Base-by-base conservation (phyloP, 2,888 invertebrate species). In the Leptogaster cylindrica region DNA sequence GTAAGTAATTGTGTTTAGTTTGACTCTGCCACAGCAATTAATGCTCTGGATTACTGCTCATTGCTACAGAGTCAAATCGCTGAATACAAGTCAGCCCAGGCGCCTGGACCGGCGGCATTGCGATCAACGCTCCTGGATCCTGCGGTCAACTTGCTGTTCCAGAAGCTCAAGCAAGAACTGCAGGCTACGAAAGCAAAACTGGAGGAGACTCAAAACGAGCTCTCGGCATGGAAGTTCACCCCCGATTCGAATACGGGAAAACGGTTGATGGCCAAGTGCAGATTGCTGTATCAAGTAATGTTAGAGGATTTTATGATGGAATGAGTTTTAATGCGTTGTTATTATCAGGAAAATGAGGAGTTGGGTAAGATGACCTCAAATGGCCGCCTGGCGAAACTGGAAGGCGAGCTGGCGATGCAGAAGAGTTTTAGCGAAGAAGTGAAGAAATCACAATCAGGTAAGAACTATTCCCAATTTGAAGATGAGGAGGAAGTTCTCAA, bases 241-340 rank as follows among this genome's bases (percentile, higher is more conserved):
- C 96, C 97, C n/a, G 98, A 98, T 82, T 97, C 96, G 71, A 96
- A 96, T 83, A 97, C 97, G 50, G 98, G 98, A 71, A 98, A 97
- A 82, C 89, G 97, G 73, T 84, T 98, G 73, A 97, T 98, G 97
- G 96, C 97, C 7, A 96, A 97, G 80, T 98, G 97, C 79, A 88
- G 97, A 70, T 83, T 95, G 73, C 82, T 98, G 50, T 93, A 97
- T 78, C 95, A 97, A 81, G 75, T 75, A 70, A 58, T 7, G 25
- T 36, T 41, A 28, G 8, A 12, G 3, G 12, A 8, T 25, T 61
- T 7, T 36, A n/a, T 50, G 12, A 28, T 28, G 18, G 6, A 33
- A 10, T 8, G 16, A 23, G 14, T 25, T 16, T 6, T 27, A 31
- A 28, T n/a, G 12, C 8, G 8, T 27, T 36, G 8, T 66, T 36